Percentiles rank a stretch among this genome's conserved stretches.
These are phyloP conservation scores for Diaprepes abbreviatus DNA, from an alignment of 2,888 invertebrate species.

Conservation along the genomic window DNA sequence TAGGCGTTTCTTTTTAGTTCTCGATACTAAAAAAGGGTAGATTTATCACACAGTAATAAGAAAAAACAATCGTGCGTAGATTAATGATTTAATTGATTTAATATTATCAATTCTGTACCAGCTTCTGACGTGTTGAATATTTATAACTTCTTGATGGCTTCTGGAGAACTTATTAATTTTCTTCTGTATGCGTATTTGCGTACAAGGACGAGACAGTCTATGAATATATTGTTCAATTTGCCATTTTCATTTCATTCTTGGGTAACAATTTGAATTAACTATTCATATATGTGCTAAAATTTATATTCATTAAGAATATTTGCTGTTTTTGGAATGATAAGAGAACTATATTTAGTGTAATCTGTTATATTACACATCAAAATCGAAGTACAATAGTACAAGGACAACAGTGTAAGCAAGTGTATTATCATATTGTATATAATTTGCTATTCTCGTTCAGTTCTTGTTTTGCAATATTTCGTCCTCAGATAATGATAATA, in stretches of 20 bases:
- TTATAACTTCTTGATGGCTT: background rate
- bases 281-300: background rate
- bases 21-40: conserved; percentile 53
- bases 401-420: background rate
- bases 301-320: background rate
- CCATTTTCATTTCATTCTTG: background rate
- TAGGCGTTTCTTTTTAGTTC: conserved; percentile 55
- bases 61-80: background rate
- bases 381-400: background rate
- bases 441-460: background rate
- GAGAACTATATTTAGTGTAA: background rate
- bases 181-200: background rate
- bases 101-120: background rate
- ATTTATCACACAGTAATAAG: conserved; percentile 51
- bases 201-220: background rate
- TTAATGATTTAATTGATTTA: background rate
- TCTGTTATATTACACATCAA: background rate
- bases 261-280: background rate
- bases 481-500: no score
- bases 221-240: background rate
- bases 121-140: background rate
- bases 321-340: background rate
- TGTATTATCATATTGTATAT: background rate
- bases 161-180: background rate
- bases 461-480: no score